Conservation (phyloP, 2,113 vertebrate genomes). For the Leucopternis melanops region DNA sequence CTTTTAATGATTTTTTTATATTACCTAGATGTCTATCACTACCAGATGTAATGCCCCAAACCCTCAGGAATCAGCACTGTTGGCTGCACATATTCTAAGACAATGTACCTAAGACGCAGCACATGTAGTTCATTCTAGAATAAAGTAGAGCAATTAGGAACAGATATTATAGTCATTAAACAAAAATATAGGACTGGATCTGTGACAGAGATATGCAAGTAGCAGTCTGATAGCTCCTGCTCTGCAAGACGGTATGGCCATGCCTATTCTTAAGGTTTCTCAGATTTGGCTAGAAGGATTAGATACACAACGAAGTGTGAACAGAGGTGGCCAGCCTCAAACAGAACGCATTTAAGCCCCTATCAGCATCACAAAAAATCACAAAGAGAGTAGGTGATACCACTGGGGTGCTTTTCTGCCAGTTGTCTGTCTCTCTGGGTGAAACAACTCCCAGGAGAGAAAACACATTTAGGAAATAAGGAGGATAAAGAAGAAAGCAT, state of each 20-base stretch:
- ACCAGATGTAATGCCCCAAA: background rate
- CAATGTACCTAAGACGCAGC: background rate
- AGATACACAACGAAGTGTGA: background rate
- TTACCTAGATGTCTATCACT: background rate
- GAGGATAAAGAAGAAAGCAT: background rate
- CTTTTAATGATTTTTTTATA: background rate
- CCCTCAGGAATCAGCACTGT: background rate
- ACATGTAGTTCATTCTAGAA: background rate
- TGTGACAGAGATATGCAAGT: background rate
- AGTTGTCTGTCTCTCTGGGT: background rate
- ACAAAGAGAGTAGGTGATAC: background rate
- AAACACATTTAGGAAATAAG: background rate
- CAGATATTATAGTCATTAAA: background rate
- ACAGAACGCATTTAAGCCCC: fast-evolving
- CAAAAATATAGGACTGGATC: background rate
- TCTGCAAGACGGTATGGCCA: background rate
- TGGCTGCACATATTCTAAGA: background rate
- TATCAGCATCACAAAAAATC: background rate
- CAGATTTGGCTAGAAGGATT: background rate
- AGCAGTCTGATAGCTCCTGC: background rate
- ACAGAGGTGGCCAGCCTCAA: background rate
- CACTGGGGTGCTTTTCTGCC: background rate
- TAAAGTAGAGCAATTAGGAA: background rate
- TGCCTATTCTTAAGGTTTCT: background rate
- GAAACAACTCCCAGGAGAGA: background rate